A percentile compares a stretch with the other conserved stretches of the same genome.
phyloP scores from a whole-genome alignment of 2,888 invertebrate species.

The Latrodectus elegans region DNA sequence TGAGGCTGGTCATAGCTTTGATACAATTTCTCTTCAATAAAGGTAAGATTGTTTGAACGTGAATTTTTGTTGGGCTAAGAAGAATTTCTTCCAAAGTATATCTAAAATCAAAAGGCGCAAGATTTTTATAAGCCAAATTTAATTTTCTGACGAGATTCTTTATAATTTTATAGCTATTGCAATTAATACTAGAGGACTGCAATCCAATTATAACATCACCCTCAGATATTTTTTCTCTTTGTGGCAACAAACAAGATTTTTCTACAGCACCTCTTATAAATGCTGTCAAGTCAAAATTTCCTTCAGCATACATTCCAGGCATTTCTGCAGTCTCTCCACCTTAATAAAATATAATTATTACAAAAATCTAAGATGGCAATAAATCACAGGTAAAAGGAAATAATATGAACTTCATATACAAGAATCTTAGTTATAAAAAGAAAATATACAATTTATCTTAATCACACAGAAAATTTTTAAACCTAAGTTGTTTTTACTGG shows the following conservation, averaged over 20 bases:
- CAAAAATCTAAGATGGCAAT: too few relatives aligned
- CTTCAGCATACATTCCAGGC: constrained; percentile 92
- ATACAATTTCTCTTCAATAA: constrained; percentile 83
- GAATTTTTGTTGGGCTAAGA: constrained; percentile 89
- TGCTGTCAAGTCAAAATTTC: constrained; percentile 94
- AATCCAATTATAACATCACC: constrained; percentile 90
- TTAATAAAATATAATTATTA: constrained; percentile 74
- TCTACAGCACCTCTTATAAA: constrained; percentile 96
- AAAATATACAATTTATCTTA: too few relatives aligned
- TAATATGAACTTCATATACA: too few relatives aligned
- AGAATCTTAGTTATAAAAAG: too few relatives aligned
- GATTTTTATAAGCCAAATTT: constrained; percentile 83
- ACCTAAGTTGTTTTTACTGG: too few relatives aligned
- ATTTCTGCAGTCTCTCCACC: constrained; percentile 98
- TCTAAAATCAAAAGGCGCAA: constrained; percentile 80
- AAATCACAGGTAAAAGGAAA: too few relatives aligned
- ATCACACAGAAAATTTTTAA: too few relatives aligned
- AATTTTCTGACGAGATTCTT: constrained; percentile 84
- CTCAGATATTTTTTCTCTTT: constrained; percentile 79
- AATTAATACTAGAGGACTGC: constrained; percentile 92
- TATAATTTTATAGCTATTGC: constrained; percentile 94
- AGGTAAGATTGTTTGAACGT: constrained; percentile 84
- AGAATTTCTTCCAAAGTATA: constrained; percentile 87
- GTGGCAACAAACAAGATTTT: constrained; percentile 83
- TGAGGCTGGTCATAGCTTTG: constrained; percentile 93